These are phyloP conservation scores for Drosophila murphyi DNA, from an alignment of 1,140 invertebrate genomes.

Conservation along the genomic window DNA sequence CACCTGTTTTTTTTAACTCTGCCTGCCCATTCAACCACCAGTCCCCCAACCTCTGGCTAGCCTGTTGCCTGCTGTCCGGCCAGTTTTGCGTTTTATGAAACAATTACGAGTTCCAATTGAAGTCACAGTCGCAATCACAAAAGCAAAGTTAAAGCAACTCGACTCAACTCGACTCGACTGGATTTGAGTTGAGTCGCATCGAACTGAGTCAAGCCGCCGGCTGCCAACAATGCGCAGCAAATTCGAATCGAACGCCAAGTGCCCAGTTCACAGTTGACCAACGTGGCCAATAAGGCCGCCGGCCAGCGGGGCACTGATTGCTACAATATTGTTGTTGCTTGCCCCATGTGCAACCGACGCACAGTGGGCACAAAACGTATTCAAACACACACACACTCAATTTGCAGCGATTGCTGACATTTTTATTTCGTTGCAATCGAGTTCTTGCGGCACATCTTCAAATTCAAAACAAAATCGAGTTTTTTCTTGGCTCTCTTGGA, in stretches of 20 bases:
- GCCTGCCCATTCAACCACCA: background rate
- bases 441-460: too few relatives aligned
- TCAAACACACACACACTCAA: background rate
- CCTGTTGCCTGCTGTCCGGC: constrained; percentile 29
- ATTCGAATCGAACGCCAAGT: constrained; percentile 57
- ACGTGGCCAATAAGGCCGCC: constrained; percentile 23
- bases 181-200: constrained; percentile 17
- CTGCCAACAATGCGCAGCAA: constrained; percentile 42
- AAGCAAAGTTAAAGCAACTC: constrained; percentile 27
- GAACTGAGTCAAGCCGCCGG: constrained; percentile 16
- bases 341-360: constrained; percentile 29
- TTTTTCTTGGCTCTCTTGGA: too few relatives aligned
- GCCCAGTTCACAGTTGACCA: constrained; percentile 40
- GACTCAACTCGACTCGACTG: background rate
- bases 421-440: too few relatives aligned
- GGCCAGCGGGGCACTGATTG: constrained; percentile 25
- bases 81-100: constrained; percentile 76
- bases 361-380: constrained; percentile 45
- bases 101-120: constrained; percentile 68
- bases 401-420: background rate
- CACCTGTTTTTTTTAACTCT: constrained; percentile 60
- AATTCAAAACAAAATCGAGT: too few relatives aligned
- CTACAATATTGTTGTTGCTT: constrained; percentile 57
- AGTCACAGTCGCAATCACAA: constrained; percentile 17
- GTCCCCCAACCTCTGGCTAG: background rate